Base-by-base conservation (phyloP, 2,113 vertebrate species). In the Aix galericulata region DNA sequence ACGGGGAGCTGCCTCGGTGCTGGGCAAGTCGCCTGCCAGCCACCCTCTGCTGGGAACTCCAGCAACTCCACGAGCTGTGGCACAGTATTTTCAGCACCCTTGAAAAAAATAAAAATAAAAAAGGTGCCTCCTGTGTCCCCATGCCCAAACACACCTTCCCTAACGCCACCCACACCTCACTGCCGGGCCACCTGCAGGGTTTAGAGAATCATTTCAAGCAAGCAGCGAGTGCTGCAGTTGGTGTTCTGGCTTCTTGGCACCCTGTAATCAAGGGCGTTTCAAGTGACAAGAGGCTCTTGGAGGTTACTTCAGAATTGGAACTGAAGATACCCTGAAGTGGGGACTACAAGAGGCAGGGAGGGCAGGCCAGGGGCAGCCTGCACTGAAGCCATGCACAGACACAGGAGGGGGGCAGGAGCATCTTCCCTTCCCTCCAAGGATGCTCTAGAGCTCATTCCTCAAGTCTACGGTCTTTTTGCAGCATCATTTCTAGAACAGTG, bases 181-280 rank as follows among this genome's bases (percentile, higher is more conserved):
- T 52, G 46, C 85, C 78, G 67, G 21, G 83, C 1, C 42, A 38
- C 46, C 0, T 59, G 69, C 36, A 21, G 29, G 18, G 64, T 36
- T 36, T 36, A 36, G 27, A 32, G 75, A 73, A 53, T 3, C 60
- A 58, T 60, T 82, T 62, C 29, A 21, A 66, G 79, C 62, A 82
- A 50, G 44, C 50, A 75, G 86, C 56, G 58, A 53, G n/a, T 59
- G 62, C 79, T 38, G 85, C 59, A 91, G 26, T 63, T 67, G 66
- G 86, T 88, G 20, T 95, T 80, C 79, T 93, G 89, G 82, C 76
- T 94, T 76, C 31, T 40, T 86, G 78, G 79, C 82, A 83, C 59
- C 87, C 66, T 55, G 36, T 77, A 44, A 17, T 31, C 68, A 55
- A 74, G 76, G 76, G 62, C 76, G 83, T 77, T 91, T 74, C 79